Conservation (phyloP, 2,113 vertebrate genomes). For the Narcine bancroftii region DNA sequence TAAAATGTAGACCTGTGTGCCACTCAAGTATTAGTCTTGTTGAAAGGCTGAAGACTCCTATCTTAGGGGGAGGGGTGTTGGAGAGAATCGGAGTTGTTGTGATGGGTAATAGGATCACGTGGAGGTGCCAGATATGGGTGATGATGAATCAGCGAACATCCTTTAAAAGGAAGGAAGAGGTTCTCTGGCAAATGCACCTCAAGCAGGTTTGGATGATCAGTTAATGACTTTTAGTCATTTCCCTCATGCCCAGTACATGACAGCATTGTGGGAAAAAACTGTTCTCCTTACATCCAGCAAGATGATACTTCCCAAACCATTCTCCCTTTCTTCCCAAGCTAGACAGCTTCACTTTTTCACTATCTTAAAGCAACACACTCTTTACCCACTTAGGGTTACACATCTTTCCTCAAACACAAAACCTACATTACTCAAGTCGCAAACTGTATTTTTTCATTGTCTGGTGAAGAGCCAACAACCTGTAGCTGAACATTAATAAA, state of each 20-base stretch:
- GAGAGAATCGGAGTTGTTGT: no score
- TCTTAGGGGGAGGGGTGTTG: background rate
- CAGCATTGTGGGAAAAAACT: background rate
- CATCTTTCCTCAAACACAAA: background rate
- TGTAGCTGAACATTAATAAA: no score
- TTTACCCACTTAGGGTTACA: background rate
- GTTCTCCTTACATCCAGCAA: background rate
- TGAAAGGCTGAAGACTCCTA: background rate
- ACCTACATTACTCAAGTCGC: background rate
- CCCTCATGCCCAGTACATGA: no score
- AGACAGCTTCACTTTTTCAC: background rate
- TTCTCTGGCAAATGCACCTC: background rate
- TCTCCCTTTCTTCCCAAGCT: background rate
- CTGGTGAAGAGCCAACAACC: no score
- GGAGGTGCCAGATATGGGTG: no score
- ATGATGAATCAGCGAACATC: no score
- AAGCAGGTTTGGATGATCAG: background rate
- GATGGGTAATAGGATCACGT: no score
- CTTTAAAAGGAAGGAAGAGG: background rate
- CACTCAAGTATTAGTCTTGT: background rate
- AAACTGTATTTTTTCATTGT: background rate
- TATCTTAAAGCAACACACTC: background rate
- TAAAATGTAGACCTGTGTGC: background rate
- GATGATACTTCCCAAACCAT: background rate
- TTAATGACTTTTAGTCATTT: background rate